Evolutionary conservation across 2,113 vertebrate species (phyloP).

Genomic region (Neolamprologus modestus): DNA sequence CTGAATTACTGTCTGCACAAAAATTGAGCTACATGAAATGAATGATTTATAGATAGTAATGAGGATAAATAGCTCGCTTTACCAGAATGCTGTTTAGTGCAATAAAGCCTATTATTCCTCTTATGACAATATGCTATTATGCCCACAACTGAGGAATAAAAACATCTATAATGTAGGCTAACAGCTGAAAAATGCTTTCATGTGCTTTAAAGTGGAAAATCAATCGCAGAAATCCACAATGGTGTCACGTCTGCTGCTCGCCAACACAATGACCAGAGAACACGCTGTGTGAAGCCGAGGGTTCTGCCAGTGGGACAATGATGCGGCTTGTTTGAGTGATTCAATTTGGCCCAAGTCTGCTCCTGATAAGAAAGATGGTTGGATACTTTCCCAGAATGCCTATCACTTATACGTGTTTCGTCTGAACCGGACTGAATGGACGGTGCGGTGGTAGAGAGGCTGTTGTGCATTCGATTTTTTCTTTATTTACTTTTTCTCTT

Average conservation of each 20-base stretch:
- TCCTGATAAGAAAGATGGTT: slow-evolving; percentile 25
- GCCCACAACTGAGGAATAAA: neutral
- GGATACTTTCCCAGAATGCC: slow-evolving; percentile 46
- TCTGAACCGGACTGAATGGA: neutral
- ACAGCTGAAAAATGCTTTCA: neutral
- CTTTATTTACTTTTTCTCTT: neutral
- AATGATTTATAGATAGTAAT: neutral
- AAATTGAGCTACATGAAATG: neutral
- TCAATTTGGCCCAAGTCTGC: slow-evolving; percentile 24
- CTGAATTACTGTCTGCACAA: neutral
- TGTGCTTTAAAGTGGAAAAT: neutral
- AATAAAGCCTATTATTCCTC: neutral
- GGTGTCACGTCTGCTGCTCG: slow-evolving; percentile 12
- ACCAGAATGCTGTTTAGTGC: neutral
- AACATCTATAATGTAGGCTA: neutral
- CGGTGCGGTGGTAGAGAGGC: neutral
- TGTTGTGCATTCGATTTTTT: too few species aligned
- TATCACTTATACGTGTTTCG: neutral
- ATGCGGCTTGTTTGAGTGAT: slow-evolving; percentile 17
- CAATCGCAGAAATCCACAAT: neutral
- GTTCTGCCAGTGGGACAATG: neutral
- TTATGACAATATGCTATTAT: slow-evolving; percentile 24
- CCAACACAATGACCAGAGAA: neutral
- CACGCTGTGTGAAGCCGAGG: neutral
- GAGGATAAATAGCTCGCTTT: neutral